Conservation (phyloP, 2,113 vertebrate genomes). For the Synodontis membranacea region DNA sequence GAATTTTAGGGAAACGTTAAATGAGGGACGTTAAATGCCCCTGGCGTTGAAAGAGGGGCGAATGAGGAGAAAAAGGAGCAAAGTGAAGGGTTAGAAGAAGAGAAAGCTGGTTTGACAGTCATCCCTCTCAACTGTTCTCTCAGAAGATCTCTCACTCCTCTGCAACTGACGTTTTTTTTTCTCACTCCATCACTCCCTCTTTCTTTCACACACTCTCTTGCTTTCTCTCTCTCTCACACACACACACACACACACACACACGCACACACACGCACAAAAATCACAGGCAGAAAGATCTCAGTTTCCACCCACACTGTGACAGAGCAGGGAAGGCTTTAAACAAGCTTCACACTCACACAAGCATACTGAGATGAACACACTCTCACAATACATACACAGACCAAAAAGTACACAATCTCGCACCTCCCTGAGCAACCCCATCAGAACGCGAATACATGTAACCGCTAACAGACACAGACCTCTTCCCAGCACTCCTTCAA, state of each 20-base stretch:
- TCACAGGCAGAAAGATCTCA: constrained; percentile 53
- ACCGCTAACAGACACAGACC: neutral
- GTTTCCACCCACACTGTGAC: constrained; percentile 51
- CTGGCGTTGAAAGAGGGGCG: neutral
- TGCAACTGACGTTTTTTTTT: constrained; percentile 44
- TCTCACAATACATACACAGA: neutral
- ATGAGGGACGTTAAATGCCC: neutral
- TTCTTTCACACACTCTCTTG: constrained; percentile 38
- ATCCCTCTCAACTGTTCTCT: constrained; percentile 46
- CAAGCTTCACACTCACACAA: constrained; percentile 42
- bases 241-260: constrained; percentile 26
- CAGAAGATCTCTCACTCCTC: constrained; percentile 49
- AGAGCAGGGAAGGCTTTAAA: constrained; percentile 46
- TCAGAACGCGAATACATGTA: neutral
- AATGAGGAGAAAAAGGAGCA: constrained; percentile 2
- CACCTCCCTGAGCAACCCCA: neutral
- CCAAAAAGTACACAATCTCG: constrained; percentile 2
- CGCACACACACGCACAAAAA: constrained; percentile 31
- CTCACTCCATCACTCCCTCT: constrained; percentile 45
- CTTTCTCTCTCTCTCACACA: constrained; percentile 30
- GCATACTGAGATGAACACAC: constrained; percentile 21
- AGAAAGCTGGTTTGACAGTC: constrained; percentile 37
- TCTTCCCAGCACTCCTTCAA: neutral
- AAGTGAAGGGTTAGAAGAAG: neutral
- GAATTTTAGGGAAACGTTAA: neutral